Evolutionary conservation across 30 jellyfish, hydroid and myxozoan genomes (phyloP).

Genomic region (Morbakka virulenta): DNA sequence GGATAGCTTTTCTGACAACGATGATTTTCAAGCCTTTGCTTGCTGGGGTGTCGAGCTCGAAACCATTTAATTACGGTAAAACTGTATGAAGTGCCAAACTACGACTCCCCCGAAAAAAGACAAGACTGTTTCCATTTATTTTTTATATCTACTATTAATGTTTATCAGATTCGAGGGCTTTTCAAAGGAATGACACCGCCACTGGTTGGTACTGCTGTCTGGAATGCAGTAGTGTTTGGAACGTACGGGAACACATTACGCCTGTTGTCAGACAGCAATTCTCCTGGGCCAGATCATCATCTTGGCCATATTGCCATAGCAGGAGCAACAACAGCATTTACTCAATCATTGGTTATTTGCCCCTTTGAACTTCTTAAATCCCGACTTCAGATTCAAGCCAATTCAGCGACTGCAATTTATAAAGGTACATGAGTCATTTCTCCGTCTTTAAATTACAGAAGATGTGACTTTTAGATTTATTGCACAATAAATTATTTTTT

Average conservation of each 20-base stretch:
- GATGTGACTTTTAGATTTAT: not conserved
- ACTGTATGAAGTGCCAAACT: no score
- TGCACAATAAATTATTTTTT: no score
- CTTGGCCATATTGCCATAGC: conserved; percentile 54
- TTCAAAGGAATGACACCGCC: conserved; percentile 93
- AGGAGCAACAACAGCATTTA: conserved; percentile 53
- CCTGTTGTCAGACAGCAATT: conserved; percentile 32
- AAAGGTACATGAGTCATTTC: conserved; percentile 30
- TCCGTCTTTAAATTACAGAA: not conserved
- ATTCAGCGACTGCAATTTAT: conserved; percentile 30
- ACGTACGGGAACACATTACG: conserved; percentile 81
- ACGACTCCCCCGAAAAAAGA: no score
- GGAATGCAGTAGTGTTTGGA: conserved; percentile 93
- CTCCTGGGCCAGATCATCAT: conserved; percentile 6
- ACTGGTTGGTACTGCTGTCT: conserved; percentile 83
- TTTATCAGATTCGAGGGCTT: conserved; percentile 65
- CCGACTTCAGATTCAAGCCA: conserved; percentile 72
- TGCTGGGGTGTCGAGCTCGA: no score
- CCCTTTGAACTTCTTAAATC: conserved; percentile 85
- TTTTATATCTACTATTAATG: not conserved
- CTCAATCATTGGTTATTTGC: conserved; percentile 71
- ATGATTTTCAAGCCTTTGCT: no score
- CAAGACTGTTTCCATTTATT: no score
- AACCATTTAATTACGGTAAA: no score
- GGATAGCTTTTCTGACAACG: no score